Conservation (phyloP, 2,797 vertebrate genomes). For the Astyanax mexicanus region DNA sequence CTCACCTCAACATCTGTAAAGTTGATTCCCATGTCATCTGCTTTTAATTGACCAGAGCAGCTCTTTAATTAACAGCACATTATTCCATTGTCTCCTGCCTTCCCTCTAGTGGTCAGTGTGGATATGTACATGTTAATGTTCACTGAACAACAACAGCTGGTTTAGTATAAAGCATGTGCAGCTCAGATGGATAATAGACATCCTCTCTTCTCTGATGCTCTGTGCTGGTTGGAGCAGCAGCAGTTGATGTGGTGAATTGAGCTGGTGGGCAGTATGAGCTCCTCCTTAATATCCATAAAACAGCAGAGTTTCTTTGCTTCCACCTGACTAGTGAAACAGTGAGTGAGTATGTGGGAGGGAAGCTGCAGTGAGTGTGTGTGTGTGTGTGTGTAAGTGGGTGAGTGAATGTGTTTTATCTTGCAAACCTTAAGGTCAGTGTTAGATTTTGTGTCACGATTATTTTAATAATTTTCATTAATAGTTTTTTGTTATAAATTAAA, state of each 20-base stretch:
- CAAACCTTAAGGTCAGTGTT: not conserved
- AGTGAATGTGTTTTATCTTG: not conserved
- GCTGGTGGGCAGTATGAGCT: not conserved
- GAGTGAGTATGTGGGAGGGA: not conserved
- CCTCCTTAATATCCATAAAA: no score
- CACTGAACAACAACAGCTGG: not conserved
- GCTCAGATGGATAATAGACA: no score
- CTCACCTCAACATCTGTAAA: no score
- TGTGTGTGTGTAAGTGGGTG: not conserved
- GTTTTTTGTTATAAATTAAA: slow-evolving; percentile 6
- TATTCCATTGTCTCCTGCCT: not conserved
- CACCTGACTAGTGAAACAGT: not conserved
- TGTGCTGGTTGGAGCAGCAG: not conserved
- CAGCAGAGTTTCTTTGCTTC: no score
- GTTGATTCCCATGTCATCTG: no score
- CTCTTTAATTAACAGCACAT: no score
- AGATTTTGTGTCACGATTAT: slow-evolving; percentile 1
- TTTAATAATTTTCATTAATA: slow-evolving; percentile 6
- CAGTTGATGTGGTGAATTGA: not conserved
- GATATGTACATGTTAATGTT: not conserved
- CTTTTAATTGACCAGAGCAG: no score
- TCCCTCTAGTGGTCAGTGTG: not conserved
- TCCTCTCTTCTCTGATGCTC: not conserved
- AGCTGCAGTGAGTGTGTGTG: no score
- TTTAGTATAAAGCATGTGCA: not conserved